Evolutionary conservation across 2,113 vertebrate genomes (phyloP), one percentile per base, ranked within the genome.

Genomic region (Notothenia rossii): DNA sequence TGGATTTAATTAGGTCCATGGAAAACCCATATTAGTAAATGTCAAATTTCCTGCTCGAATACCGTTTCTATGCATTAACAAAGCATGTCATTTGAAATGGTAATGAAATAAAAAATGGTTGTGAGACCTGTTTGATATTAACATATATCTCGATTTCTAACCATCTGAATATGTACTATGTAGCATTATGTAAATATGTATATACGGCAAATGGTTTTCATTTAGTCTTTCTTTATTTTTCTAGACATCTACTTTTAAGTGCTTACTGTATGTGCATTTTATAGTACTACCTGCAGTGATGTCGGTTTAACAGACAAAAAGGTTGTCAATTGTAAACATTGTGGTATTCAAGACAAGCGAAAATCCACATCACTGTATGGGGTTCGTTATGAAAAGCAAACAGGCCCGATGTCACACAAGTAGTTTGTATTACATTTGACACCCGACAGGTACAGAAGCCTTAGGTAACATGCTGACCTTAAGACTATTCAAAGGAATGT

Each of bases 21-120:
- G 11, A 68, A n/a, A 79, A 33, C 18, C 25, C 36, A 18, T 46
- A 62, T 36, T 10, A 20, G 25, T 48, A n/a, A 53, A 68, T 72
- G 55, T 59, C 51, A 74, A 48, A 75, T 66, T 48, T 79, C 40
- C 13, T 15, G 54, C 7, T 22, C 29, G n/a, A 61, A 14, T 13
- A 11, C 9, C 50, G 2, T 13, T 50, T 13, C 50, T 14, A 66
- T 10, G 3, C 1, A 62, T 56, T 72, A 58, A 12, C 7, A n/a
- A 64, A n/a, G 13, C 6, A 20, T 45, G 11, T 2, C 15, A 45
- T 56, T 70, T 17, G 13, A 4, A 11, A 46, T 56, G 25, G 4
- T 46, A 9, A 43, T 54, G 5, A 43, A 62, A 75, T 33, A 55
- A 5, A 2, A 40, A 18, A 17, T 7, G 56, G 7, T 25, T 25